Conservation (phyloP, 2,888 invertebrate genomes). For the Halictus quadricinctus region DNA sequence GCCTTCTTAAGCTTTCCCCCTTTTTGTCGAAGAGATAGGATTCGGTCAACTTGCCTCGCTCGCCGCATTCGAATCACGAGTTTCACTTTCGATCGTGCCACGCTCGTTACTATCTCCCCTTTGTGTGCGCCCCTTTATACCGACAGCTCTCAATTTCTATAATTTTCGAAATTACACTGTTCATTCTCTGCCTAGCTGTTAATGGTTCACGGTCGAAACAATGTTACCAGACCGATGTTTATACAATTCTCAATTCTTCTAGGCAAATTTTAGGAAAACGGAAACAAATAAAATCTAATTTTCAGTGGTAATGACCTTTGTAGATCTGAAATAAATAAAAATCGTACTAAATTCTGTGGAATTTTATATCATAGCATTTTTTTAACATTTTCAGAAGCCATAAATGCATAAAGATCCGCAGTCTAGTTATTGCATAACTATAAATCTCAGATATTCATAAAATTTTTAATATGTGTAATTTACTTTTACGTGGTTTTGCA, state of each 20-base stretch:
- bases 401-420: no score
- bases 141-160: not conserved
- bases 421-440: not conserved
- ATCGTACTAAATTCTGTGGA: no score
- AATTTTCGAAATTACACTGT: not conserved
- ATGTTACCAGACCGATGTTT: no score
- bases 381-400: no score
- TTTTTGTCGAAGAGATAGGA: conserved; percentile 21
- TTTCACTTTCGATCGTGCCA: not conserved
- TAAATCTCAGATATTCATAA: not conserved
- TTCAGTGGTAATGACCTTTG: no score
- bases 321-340: no score
- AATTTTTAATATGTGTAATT: not conserved
- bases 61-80: conserved; percentile 2
- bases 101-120: not conserved
- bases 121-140: not conserved
- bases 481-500: not conserved
- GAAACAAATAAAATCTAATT: no score
- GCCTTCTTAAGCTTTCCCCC: conserved; percentile 68
- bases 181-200: not conserved
- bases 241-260: no score
- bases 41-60: conserved; percentile 8
- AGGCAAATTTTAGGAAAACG: no score
- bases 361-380: no score
- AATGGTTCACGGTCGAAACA: not conserved